phyloP scores from a whole-genome alignment of 2,113 vertebrate species.

The Hypanus sabinus region DNA sequence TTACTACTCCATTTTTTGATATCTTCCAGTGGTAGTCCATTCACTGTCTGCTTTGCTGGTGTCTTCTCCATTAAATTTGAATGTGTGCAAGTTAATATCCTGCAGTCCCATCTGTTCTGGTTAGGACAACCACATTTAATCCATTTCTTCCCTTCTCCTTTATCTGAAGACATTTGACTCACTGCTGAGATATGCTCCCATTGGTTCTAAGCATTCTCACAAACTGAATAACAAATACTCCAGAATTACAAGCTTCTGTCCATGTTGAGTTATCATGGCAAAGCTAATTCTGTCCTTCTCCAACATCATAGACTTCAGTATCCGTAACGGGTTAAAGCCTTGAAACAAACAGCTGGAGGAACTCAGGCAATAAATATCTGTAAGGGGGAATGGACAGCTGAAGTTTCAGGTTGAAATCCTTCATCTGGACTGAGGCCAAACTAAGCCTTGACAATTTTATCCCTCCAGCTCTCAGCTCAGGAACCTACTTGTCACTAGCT shows the following conservation, averaged over 20 bases:
- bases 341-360: not conserved
- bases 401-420: no score
- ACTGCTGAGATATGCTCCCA: not conserved
- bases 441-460: not conserved
- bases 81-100: not conserved
- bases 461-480: not conserved
- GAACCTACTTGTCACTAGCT: not conserved
- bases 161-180: not conserved
- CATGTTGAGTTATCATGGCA: not conserved
- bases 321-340: not conserved
- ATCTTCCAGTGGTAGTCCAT: not conserved
- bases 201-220: not conserved
- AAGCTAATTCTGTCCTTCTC: not conserved
- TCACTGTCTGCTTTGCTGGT: not conserved
- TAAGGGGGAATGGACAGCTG: no score
- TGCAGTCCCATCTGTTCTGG: not conserved
- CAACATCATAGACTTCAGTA: not conserved
- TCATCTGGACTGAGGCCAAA: not conserved
- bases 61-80: not conserved
- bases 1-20: not conserved
- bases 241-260: not conserved
- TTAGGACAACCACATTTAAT: not conserved
- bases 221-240: constrained; percentile 12
- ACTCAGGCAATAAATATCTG: no score
- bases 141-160: no score